These are phyloP conservation scores for Daboia siamensis DNA, from an alignment of 2,113 vertebrate genomes.

Conservation along the genomic window DNA sequence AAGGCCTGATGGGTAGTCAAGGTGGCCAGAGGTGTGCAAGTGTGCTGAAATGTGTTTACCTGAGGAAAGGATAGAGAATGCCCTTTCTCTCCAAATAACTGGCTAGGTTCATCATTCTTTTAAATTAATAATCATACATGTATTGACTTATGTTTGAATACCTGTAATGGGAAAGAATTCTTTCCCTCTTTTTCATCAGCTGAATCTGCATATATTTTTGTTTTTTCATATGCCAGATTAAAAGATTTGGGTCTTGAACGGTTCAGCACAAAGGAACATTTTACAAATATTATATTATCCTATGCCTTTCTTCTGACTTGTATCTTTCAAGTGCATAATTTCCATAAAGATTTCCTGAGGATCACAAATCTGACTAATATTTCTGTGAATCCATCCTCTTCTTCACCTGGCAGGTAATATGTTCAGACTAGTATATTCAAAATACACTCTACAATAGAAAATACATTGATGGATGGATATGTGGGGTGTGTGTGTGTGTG, in stretches of 20 bases:
- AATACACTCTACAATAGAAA: neutral
- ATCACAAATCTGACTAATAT: conserved; percentile 71
- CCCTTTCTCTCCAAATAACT: neutral
- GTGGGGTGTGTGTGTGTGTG: neutral
- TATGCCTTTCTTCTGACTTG: conserved; percentile 73
- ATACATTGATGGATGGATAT: neutral
- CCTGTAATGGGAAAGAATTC: neutral
- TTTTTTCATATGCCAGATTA: conserved; percentile 54
- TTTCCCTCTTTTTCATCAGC: neutral
- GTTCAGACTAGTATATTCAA: neutral
- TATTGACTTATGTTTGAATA: neutral
- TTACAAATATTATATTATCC: conserved; percentile 71
- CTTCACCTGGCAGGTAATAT: conserved; percentile 23
- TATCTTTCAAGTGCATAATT: conserved; percentile 77
- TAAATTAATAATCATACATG: neutral
- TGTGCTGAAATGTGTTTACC: neutral
- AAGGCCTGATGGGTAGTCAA: neutral
- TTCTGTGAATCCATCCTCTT: conserved; percentile 41
- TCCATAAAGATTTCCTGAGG: conserved; percentile 71
- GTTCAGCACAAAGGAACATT: conserved; percentile 65
- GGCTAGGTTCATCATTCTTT: neutral
- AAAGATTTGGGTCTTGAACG: conserved; percentile 72
- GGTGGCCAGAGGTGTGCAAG: neutral
- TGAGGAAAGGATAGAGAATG: neutral
- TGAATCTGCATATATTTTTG: neutral